These are phyloP conservation scores for Drosophila borealis DNA, from an alignment of 2,888 invertebrate species.

Conservation along the genomic window DNA sequence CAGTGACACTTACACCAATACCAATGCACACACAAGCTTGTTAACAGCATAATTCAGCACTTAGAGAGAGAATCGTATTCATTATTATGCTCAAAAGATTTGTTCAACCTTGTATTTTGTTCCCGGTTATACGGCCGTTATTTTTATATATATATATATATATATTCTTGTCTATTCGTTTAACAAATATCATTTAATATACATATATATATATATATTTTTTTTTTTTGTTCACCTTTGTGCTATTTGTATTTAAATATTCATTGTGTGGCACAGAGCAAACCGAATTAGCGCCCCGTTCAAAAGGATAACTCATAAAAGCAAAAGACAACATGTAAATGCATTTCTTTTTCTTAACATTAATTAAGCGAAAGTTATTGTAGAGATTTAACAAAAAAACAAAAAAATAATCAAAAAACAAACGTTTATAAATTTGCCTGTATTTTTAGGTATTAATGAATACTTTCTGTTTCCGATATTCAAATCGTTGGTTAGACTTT, in stretches of 20 bases:
- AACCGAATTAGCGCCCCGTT: slow-evolving; percentile 14
- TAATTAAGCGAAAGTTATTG: slow-evolving; percentile 12
- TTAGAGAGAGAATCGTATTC: slow-evolving; percentile 17
- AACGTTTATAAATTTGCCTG: slow-evolving; percentile 15
- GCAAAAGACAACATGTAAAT: slow-evolving; percentile 36
- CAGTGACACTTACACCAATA: too few species aligned
- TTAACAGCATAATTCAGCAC: slow-evolving; percentile 3
- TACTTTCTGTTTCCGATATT: not conserved
- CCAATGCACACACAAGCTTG: slow-evolving; percentile 5
- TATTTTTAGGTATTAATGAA: slow-evolving; percentile 19
- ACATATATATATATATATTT: slow-evolving; percentile 4
- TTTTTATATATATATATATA: slow-evolving; percentile 5
- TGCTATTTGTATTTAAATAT: slow-evolving; percentile 27
- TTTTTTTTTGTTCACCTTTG: slow-evolving; percentile 20
- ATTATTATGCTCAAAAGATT: slow-evolving; percentile 37
- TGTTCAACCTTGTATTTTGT: slow-evolving; percentile 41
- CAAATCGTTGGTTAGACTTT: not conserved
- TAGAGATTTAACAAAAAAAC: slow-evolving; percentile 5
- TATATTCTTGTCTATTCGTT: slow-evolving; percentile 13
- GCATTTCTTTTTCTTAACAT: slow-evolving; percentile 28
- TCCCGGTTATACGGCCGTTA: slow-evolving; percentile 18
- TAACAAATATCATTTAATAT: slow-evolving; percentile 11
- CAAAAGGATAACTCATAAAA: slow-evolving; percentile 22
- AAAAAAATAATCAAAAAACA: not conserved
- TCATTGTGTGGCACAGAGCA: slow-evolving; percentile 31